Evolutionary conservation across 2,797 vertebrate species (phyloP), one percentile per base, ranked within the genome.

Genomic region (Chaunax sp.): DNA sequence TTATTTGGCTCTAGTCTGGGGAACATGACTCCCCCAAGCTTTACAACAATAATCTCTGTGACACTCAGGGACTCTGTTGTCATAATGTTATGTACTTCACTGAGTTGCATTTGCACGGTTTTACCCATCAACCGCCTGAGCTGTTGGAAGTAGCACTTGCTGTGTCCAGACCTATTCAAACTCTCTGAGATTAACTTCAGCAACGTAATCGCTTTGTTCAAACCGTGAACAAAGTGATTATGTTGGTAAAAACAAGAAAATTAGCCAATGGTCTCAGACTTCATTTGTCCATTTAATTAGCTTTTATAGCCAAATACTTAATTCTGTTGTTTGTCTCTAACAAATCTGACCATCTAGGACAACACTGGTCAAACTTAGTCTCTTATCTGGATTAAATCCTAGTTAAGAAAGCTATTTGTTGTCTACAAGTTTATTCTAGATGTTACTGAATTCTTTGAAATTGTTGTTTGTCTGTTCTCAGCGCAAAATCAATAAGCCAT

Each of bases 201-300:
- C 25, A n/a, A 45, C 22, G 50, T n/a, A 40, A 11, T 19, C 3
- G 5, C 35, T 37, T 8, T 37, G 35, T 69, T 72, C 10, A 13
- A 43, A 64, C 50, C 37, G 13, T 49, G 47, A 54, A 38, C 59
- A 28, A 20, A 56, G 37, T 12, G 35, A 58, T 16, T 54, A 43
- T 45, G 72, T 25, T 23, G 11, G 13, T 46, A 5, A 49, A 46
- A 58, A 49, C 7, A 33, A 26, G 14, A 35, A 14, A 43, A 43
- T 49, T 35, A n/a, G n/a, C 18, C 13, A 22, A 16, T 1, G 30
- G 30, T 37, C 8, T 33, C 13, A 44, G 25, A 52, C 20, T 47
- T 23, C 3, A 18, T 68, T 47, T 35, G 51, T 65, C 38, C 51
- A 35, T 74, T 46, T 35, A 58, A 77, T 62, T 5, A 35, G 49